Evolutionary conservation across 2,888 invertebrate genomes (phyloP).

Genomic region (Villa cingulata): DNA sequence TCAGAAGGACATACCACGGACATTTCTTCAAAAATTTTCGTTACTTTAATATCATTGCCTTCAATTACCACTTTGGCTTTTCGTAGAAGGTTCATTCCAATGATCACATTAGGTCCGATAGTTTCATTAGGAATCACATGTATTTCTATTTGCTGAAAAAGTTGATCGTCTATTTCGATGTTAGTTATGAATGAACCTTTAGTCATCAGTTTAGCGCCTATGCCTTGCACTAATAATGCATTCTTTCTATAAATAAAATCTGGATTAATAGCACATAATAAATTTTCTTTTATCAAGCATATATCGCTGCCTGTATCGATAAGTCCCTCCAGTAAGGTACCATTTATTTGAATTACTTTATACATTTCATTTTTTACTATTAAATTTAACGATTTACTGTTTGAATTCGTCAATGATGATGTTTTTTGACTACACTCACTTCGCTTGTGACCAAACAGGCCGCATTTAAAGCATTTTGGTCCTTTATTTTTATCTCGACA

Average conservation of each 20-base stretch:
- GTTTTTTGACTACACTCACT: neutral
- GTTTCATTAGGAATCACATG: neutral
- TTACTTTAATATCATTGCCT: neutral
- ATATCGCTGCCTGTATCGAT: too few species aligned
- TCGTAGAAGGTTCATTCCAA: neutral
- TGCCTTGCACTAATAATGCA: neutral
- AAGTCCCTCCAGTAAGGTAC: too few species aligned
- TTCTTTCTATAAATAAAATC: neutral
- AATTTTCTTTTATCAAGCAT: neutral
- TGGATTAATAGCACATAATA: neutral
- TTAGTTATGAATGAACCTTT: neutral
- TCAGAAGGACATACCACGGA: neutral
- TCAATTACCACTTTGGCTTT: neutral
- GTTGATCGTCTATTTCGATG: neutral
- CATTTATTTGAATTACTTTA: neutral
- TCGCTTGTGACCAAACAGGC: neutral
- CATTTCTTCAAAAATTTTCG: neutral
- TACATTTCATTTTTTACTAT: too few species aligned
- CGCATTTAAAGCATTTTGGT: too few species aligned
- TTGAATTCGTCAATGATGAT: neutral
- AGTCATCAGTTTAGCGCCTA: neutral
- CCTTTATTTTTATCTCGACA: neutral
- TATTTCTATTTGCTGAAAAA: neutral
- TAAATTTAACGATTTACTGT: neutral
- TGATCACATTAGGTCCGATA: neutral